Conservation (phyloP, 2,888 invertebrate genomes). For the Osedax fenrisi region DNA sequence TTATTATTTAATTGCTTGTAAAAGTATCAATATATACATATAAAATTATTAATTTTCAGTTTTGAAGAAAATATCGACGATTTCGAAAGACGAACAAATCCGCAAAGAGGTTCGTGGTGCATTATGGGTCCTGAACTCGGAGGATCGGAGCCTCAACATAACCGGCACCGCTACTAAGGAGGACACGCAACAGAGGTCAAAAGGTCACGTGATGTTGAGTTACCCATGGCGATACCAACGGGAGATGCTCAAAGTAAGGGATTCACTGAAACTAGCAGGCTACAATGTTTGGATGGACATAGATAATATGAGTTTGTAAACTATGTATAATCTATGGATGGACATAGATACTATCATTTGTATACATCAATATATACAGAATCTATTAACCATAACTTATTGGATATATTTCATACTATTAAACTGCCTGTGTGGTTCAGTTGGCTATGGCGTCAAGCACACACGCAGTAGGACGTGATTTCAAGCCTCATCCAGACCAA, state of each 20-base stretch:
- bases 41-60: too few species aligned
- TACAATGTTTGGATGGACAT: conserved; percentile 39
- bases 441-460: too few species aligned
- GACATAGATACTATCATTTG: too few species aligned
- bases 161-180: not conserved
- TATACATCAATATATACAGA: too few species aligned
- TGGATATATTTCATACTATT: too few species aligned
- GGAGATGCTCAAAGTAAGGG: conserved; percentile 33
- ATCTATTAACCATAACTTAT: too few species aligned
- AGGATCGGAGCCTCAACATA: not conserved
- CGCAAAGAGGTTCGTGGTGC: not conserved
- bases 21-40: too few species aligned
- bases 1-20: too few species aligned
- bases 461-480: too few species aligned
- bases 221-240: conserved; percentile 35
- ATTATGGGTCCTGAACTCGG: not conserved
- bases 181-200: not conserved
- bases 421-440: too few species aligned
- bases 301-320: conserved; percentile 37
- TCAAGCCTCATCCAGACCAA: too few species aligned
- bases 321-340: too few species aligned
- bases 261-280: conserved; percentile 33
- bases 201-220: conserved; percentile 38
- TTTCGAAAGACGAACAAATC: not conserved
- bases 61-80: not conserved